Conservation (phyloP, 2,113 vertebrate species). For the Dolichotis patagonum region DNA sequence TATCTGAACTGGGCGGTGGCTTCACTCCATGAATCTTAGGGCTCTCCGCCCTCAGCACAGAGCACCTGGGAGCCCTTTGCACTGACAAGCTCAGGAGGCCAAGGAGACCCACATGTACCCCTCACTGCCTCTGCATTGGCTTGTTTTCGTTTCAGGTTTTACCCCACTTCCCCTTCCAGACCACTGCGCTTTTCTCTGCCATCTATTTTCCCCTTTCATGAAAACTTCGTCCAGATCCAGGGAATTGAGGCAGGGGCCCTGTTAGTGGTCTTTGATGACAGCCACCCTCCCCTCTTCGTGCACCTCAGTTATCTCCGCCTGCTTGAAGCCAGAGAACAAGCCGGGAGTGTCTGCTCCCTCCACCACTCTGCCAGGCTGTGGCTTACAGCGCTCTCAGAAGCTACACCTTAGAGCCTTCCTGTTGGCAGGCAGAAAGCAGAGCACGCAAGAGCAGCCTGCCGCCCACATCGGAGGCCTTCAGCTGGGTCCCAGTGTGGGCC, state of each 20-base stretch:
- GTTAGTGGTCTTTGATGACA: not conserved
- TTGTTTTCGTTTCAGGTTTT: not conserved
- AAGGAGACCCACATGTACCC: not conserved
- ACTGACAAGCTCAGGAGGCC: not conserved
- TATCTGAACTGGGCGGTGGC: not conserved
- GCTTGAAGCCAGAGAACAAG: not conserved
- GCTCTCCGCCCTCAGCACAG: not conserved
- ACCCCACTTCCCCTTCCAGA: not conserved
- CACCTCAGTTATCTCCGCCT: not conserved
- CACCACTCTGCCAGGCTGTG: not conserved
- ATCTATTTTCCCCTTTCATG: not conserved
- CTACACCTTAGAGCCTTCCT: not conserved
- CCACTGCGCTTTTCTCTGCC: not conserved
- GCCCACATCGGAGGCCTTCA: not conserved
- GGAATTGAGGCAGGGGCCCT: not conserved
- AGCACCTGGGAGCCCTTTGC: not conserved
- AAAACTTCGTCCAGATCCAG: constrained; percentile 8
- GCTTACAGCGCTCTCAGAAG: not conserved
- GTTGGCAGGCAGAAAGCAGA: too few species aligned
- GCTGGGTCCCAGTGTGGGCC: rapidly evolving
- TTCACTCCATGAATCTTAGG: not conserved
- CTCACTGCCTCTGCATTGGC: not conserved
- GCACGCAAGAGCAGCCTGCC: not conserved
- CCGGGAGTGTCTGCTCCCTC: not conserved
- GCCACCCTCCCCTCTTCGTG: not conserved